Base-by-base conservation (phyloP, 2,113 vertebrate genomes). In the Lonchura striata region DNA sequence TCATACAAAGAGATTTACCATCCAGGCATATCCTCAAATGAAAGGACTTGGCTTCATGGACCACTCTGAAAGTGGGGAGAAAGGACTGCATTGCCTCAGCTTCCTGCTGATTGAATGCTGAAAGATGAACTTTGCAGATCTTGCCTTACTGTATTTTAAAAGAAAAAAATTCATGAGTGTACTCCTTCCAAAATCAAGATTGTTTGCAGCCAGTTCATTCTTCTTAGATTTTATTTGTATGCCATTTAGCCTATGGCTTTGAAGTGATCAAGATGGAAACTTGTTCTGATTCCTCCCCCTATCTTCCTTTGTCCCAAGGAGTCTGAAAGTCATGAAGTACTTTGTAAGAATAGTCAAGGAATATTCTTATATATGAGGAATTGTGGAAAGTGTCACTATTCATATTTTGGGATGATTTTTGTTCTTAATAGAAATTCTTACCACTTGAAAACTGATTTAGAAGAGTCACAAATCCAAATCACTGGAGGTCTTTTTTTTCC, bases 371-470 rank as follows among this genome's bases (percentile, higher is more conserved):
- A 42, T 52, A 21, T 69, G 46, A 90, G 15, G 37, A 88, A 23
- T 33, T 84, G 37, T n/a, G 35, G 47, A 86, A 82, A 82, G 25
- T 57, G 19, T 44, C 16, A 54, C 31, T 59, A 24, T 85, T 72
- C 13, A 41, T 49, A 52, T 47, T 84, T 47, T 59, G 24, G 12
- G 7, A 12, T 33, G 46, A 50, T 35, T 95, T 93, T 89, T 95
- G 13, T 57, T 70, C 68, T 94, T 88, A 63, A 84, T 92, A 95
- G 64, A 96, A 82, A 56, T 92, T 93, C n/a, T 93, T 74, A 41
- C 53, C 24, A 64, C 90, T 94, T 70, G 56, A 96, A 96, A 85
- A 93, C 74, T 96, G 74, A 90, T 94, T 90, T 94, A 90, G 42
- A 94, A 92, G 90, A 81, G 85, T 92, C 50, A 92, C 83, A 91